Conservation (phyloP, 2,888 invertebrate genomes). For the Dicycla oo region DNA sequence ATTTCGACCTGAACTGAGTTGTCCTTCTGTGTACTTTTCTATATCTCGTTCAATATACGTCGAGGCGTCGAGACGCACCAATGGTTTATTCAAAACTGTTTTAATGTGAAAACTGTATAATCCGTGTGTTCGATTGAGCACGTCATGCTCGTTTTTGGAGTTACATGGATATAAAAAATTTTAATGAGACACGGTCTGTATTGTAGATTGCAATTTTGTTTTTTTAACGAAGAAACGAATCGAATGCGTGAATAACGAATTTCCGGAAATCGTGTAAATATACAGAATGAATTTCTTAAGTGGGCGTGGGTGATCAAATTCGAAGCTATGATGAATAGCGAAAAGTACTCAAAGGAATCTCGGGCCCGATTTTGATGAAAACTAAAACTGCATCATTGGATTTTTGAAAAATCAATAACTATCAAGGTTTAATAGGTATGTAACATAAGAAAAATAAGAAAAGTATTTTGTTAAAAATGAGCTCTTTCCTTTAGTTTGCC, state of each 20-base stretch:
- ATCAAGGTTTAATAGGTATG: too few species aligned
- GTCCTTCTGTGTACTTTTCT: conserved; percentile 24
- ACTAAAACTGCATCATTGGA: too few species aligned
- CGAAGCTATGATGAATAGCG: too few species aligned
- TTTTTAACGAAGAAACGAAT: conserved; percentile 14
- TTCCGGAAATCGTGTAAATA: too few species aligned
- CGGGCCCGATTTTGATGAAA: too few species aligned
- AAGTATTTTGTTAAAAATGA: too few species aligned
- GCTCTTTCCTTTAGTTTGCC: too few species aligned
- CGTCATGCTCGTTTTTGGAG: conserved; percentile 49
- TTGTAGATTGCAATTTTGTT: conserved; percentile 21
- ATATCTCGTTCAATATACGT: background rate
- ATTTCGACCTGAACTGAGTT: background rate
- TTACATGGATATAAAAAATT: conserved; percentile 36
- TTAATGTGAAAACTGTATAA: conserved; percentile 46
- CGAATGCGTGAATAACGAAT: conserved; percentile 38
- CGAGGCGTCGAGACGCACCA: conserved; percentile 47
- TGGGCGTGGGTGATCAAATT: too few species aligned
- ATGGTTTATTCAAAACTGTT: conserved; percentile 60
- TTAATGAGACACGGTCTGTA: conserved; percentile 48
- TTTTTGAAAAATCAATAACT: too few species aligned
- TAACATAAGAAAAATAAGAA: too few species aligned
- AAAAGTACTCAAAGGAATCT: too few species aligned
- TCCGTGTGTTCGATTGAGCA: conserved; percentile 48
- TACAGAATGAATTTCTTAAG: too few species aligned